These are phyloP conservation scores for Conus ventricosus DNA, from an alignment of 1,140 invertebrate species.

Conservation along the genomic window DNA sequence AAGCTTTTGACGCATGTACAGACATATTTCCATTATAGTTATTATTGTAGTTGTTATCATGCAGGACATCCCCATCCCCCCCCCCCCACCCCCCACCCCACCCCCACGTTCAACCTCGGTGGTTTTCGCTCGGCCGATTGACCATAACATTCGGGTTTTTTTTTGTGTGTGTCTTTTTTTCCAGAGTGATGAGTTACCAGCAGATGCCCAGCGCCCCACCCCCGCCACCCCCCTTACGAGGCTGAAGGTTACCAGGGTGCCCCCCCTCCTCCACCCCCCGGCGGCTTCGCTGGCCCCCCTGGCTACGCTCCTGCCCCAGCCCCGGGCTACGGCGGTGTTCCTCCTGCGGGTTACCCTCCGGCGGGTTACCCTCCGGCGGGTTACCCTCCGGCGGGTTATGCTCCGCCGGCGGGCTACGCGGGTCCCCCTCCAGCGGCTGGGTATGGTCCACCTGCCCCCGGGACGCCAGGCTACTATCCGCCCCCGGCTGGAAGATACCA, in stretches of 20 bases:
- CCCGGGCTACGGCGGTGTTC: not conserved
- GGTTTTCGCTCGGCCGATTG: too few species aligned
- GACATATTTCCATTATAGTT: too few species aligned
- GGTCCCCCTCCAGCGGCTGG: not conserved
- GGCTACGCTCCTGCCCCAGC: not conserved
- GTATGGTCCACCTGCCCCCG: not conserved
- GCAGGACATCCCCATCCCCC: too few species aligned
- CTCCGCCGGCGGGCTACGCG: not conserved
- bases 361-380: not conserved
- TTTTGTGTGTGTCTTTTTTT: not conserved
- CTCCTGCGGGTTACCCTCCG: not conserved
- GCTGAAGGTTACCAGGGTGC: not conserved
- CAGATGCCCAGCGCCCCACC: not conserved
- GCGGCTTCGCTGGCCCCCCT: too few species aligned
- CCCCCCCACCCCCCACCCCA: too few species aligned
- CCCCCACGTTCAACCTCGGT: too few species aligned
- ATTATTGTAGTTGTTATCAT: too few species aligned
- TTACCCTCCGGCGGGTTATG: not conserved
- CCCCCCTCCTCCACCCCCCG: not conserved
- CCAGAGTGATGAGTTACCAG: not conserved
- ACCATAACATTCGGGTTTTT: too few species aligned
- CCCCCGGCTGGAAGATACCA: not conserved
- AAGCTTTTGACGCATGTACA: too few species aligned
- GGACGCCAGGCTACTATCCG: not conserved
- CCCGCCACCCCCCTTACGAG: not conserved